phyloP scores from a whole-genome alignment of 2,888 invertebrate genomes.

The Morpho helenor region DNA sequence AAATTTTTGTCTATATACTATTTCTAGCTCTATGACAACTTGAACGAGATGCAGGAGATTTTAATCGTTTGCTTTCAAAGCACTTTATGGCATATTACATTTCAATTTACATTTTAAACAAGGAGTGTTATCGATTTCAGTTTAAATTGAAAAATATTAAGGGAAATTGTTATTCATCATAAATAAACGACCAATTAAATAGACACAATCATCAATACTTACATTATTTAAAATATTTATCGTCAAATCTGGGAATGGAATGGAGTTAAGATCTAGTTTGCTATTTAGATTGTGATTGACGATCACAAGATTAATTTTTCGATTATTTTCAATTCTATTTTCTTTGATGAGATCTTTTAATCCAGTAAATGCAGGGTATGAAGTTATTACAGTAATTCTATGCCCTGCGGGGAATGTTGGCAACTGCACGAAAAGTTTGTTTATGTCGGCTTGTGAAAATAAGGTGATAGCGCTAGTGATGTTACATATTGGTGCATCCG shows the following conservation, averaged over 20 bases:
- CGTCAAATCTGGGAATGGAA: constrained; percentile 41
- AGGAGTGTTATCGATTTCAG: too few species aligned
- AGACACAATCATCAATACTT: constrained; percentile 12
- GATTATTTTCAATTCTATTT: constrained; percentile 38
- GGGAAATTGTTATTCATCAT: too few species aligned
- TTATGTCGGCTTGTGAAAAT: constrained; percentile 32
- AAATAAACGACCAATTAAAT: too few species aligned
- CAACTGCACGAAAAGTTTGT: constrained; percentile 28
- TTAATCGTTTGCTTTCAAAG: too few species aligned
- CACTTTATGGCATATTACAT: too few species aligned
- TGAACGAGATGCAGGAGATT: too few species aligned
- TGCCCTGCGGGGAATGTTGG: constrained; percentile 30
- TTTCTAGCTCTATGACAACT: too few species aligned
- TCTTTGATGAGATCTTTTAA: constrained; percentile 35
- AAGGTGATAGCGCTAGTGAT: constrained; percentile 34
- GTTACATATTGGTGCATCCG: constrained; percentile 12
- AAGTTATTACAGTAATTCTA: constrained; percentile 34
- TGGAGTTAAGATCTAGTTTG: constrained; percentile 33
- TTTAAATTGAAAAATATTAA: too few species aligned
- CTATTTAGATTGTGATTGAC: constrained; percentile 35
- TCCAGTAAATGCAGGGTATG: constrained; percentile 36
- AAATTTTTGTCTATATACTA: too few species aligned
- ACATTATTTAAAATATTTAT: constrained; percentile 25
- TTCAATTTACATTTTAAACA: too few species aligned
- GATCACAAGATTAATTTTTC: constrained; percentile 39